Base-by-base conservation (phyloP, 2,888 invertebrate genomes). In the Morinoia aosen region DNA sequence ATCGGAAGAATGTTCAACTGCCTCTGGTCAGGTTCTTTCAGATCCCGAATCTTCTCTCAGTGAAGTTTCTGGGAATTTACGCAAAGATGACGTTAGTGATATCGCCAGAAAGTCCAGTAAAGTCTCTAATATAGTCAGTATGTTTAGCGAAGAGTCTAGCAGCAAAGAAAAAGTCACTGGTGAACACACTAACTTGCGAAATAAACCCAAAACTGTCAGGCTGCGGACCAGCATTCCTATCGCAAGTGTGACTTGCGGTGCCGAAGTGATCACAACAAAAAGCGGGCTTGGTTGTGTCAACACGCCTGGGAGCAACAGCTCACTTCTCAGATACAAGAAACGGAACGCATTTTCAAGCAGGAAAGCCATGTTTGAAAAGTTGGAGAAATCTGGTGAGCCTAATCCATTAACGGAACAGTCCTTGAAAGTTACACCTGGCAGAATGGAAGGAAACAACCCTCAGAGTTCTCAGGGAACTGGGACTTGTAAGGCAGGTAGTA, bases 181-280 rank as follows among this genome's bases (percentile, higher is more conserved):
- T 94, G 94, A 94, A 56, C 93, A 16, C 93, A 57, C 48, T 57
- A 57, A 14, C 19, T 93, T 57, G 48, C 61, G 40, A 95, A 64
- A 40, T n/a, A 95, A 95, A 61, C 95, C 58, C 14, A 95, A 95
- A 95, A 95, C 95, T 64, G 95, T 95, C n/a, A 12, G 58, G 25
- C 57, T 95, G 40, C 58, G 95, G 16, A 64, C 95, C 56, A 64
- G 61, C 48, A 95, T 95, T 61, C 95, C 95, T 48, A 61, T 64
- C 12, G 61, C 64, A 0, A 61, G n/a, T 58, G 64, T 11, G 40
- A 64, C 12, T 57, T 5, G 48, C 40, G 39, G 64, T 39, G 40
- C 58, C n/a, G 57, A 93, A 14, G 33, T 56, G 12, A 93, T 57
- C n/a, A 33, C 57, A 8, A 57, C 57, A 33, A 93, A 57, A 57